These are phyloP conservation scores for Drosophila neutralis DNA, from an alignment of 2,888 invertebrate species.

Conservation along the genomic window DNA sequence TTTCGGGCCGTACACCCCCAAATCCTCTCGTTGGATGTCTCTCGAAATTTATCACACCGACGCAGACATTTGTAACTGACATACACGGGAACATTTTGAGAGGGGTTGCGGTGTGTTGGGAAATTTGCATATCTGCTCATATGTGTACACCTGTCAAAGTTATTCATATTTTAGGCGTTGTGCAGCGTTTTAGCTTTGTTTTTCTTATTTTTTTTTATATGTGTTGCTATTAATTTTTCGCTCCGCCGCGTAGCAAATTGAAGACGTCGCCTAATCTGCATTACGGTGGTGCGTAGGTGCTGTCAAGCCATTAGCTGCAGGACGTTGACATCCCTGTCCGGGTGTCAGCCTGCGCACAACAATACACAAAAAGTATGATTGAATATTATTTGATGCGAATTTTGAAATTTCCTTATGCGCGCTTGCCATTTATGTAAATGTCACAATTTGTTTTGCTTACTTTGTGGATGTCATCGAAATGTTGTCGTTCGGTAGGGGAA, in stretches of 20 bases:
- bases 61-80: constrained; percentile 71
- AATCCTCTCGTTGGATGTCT: constrained; percentile 33
- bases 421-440: constrained; percentile 66
- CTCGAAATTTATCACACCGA: constrained; percentile 71
- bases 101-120: background rate
- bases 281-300: constrained; percentile 11
- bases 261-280: constrained; percentile 53
- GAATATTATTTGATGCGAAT: constrained; percentile 72
- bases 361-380: constrained; percentile 58
- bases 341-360: constrained; percentile 37
- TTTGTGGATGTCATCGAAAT: constrained; percentile 42
- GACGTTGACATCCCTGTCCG: constrained; percentile 45
- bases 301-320: constrained; percentile 57
- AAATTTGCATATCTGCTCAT: constrained; percentile 65
- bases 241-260: constrained; percentile 52
- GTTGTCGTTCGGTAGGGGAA: background rate
- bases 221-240: constrained; percentile 76
- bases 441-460: constrained; percentile 53
- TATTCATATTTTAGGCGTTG: constrained; percentile 67
- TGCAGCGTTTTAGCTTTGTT: constrained; percentile 10
- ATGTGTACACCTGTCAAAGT: constrained; percentile 57
- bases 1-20: background rate
- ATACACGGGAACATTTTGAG: constrained; percentile 12
- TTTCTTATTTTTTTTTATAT: constrained; percentile 43
- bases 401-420: constrained; percentile 48